Base-by-base conservation (phyloP, 2,797 vertebrate genomes). In the Chloroceryle inda region DNA sequence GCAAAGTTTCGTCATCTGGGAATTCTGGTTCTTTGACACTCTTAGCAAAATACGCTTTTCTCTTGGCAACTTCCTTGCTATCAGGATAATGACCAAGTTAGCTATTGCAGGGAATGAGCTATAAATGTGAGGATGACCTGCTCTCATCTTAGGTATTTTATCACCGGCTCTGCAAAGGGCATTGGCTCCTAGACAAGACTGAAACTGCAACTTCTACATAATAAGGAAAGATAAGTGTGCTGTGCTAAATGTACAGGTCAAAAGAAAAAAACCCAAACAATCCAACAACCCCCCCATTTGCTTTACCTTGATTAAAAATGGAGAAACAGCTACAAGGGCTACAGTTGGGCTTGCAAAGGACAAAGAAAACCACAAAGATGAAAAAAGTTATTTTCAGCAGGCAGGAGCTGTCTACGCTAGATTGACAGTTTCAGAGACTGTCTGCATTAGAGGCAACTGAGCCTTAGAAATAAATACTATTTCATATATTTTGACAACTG, bases 401-500 rank as follows among this genome's bases (percentile, higher is more conserved):
- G 88, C 88, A 49, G 33, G 62, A 93, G 74, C 91, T 93, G 91
- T 73, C 85, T 81, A 1, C 37, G 63, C 59, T 14, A 56, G 89
- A 92, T 1, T 95, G 96, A 93, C 94, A 87, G 61, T 40, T 88
- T 71, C 80, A 92, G 80, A 74, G 85, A 73, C 66, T 45, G 62
- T 21, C 92, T 95, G 87, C 26, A 17, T 87, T 90, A 94, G 69
- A 88, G 88, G 73, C 85, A 87, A 61, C 63, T 31, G 64, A 95
- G 92, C 86, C 66, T 89, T 56, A 75, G 95, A 96, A 94, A 94
- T 69, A 96, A 96, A 93, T 93, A 80, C 87, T 61, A 59, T 58
- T 89, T 90, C 91, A 82, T 69, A 21, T 71, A 94, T 91, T 96
- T 93, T 96, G 93, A 97, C 88, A 97, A 86, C 62, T 85, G 93